Conservation (phyloP, 2,113 vertebrate genomes). For the Xenus cinereus region DNA sequence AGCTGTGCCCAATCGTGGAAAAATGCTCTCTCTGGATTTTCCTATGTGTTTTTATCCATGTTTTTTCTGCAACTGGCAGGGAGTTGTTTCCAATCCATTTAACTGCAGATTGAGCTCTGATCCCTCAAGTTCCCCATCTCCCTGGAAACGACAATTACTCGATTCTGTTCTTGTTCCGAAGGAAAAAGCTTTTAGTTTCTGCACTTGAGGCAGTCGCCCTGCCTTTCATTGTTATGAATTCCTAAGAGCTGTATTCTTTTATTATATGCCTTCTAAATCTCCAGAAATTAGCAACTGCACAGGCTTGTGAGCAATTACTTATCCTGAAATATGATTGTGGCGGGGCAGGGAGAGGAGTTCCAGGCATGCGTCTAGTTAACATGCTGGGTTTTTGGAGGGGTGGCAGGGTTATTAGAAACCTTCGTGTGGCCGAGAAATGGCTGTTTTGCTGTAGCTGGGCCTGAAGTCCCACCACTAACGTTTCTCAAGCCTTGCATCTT, state of each 20-base stretch:
- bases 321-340: neutral
- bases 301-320: neutral
- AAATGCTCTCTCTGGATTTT: conserved; percentile 58
- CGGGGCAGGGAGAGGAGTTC: neutral
- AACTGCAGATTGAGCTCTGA: conserved; percentile 78
- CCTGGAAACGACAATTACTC: conserved; percentile 76
- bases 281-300: conserved; percentile 17
- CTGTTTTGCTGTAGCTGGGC: neutral
- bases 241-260: conserved; percentile 34
- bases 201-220: conserved; percentile 53
- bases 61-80: conserved; percentile 56
- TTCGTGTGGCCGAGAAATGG: neutral
- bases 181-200: conserved; percentile 75
- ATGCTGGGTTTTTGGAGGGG: neutral
- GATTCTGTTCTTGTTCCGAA: conserved; percentile 67
- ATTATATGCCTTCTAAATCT: neutral
- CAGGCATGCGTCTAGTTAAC: neutral
- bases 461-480: neutral
- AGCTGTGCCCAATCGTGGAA: neutral
- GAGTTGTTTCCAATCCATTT: conserved; percentile 80
- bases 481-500: neutral
- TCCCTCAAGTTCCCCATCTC: conserved; percentile 73
- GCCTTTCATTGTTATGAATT: conserved; percentile 58
- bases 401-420: neutral
- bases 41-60: conserved; percentile 55